These are phyloP conservation scores for Phaonia tiefii DNA, from an alignment of 2,888 invertebrate species.

Conservation along the genomic window DNA sequence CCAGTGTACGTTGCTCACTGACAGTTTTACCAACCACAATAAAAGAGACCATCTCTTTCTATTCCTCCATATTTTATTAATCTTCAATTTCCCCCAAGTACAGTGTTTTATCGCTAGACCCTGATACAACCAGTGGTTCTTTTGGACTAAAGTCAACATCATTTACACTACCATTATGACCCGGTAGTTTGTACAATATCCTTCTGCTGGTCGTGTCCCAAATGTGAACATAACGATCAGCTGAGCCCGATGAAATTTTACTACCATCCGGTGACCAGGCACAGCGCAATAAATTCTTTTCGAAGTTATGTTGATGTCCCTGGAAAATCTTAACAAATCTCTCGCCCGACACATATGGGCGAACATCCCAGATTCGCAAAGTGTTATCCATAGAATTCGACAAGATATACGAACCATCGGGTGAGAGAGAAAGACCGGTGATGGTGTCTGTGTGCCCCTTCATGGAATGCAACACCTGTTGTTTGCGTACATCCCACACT, in stretches of 20 bases:
- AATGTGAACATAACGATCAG: slow-evolving; percentile 96
- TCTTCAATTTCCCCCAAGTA: slow-evolving; percentile 96
- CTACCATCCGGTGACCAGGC: slow-evolving; percentile 97
- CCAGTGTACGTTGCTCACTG: no score
- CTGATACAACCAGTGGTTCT: slow-evolving; percentile 96
- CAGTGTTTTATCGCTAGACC: slow-evolving; percentile 96
- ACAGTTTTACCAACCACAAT: no score
- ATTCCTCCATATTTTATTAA: slow-evolving; percentile 64
- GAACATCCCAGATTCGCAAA: slow-evolving; percentile 96
- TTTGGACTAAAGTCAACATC: slow-evolving; percentile 96
- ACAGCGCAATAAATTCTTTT: slow-evolving; percentile 96
- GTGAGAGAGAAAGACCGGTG: slow-evolving; percentile 87
- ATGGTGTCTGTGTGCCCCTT: slow-evolving; percentile 97
- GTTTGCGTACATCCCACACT: slow-evolving; percentile 97
- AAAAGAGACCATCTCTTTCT: no score
- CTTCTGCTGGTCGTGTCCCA: slow-evolving; percentile 97
- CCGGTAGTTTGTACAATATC: slow-evolving; percentile 97
- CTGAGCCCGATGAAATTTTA: slow-evolving; percentile 90
- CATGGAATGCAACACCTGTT: slow-evolving; percentile 89
- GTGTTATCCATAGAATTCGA: slow-evolving; percentile 99
- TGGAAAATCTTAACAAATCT: slow-evolving; percentile 95
- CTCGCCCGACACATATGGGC: slow-evolving; percentile 96
- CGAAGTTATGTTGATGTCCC: slow-evolving; percentile 98
- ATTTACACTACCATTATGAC: slow-evolving; percentile 98
- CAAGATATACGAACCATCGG: slow-evolving; percentile 90